Conservation (phyloP, 2,797 vertebrate genomes). For the Sebastes glaucus region DNA sequence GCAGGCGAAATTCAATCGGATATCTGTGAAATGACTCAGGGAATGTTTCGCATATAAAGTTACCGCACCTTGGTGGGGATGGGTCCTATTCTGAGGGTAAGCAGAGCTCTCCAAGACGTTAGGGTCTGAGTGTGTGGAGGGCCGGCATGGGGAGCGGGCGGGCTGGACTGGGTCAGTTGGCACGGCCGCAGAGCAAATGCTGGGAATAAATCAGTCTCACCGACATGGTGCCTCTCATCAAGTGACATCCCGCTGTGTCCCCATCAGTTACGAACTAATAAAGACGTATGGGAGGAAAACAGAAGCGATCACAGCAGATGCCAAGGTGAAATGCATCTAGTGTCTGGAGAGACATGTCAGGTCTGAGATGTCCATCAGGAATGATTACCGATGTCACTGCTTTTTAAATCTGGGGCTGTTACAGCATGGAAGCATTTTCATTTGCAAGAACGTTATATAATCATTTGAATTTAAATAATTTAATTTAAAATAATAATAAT, state of each 20-base stretch:
- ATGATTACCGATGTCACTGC: slow-evolving; percentile 13
- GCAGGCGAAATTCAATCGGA: slow-evolving; percentile 65
- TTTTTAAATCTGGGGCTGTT: slow-evolving; percentile 13
- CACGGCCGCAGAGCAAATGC: slow-evolving; percentile 76
- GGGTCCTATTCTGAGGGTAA: slow-evolving; percentile 74
- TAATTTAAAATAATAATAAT: no score
- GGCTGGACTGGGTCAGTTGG: slow-evolving; percentile 74
- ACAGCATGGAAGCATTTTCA: not conserved
- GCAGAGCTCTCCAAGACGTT: slow-evolving; percentile 58
- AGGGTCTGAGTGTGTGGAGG: slow-evolving; percentile 36
- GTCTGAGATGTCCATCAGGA: slow-evolving; percentile 60
- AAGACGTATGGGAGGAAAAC: slow-evolving; percentile 81
- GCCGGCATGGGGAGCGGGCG: slow-evolving; percentile 41
- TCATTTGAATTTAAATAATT: not conserved
- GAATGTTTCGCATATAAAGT: slow-evolving; percentile 64
- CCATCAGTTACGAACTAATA: slow-evolving; percentile 82
- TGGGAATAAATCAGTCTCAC: slow-evolving; percentile 82
- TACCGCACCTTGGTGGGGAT: slow-evolving; percentile 56
- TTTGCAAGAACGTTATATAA: not conserved
- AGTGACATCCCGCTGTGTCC: slow-evolving; percentile 76
- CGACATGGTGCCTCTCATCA: slow-evolving; percentile 82
- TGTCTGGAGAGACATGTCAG: slow-evolving; percentile 69
- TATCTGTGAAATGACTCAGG: slow-evolving; percentile 60
- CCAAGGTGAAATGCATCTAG: slow-evolving; percentile 79
- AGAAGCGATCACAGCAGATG: slow-evolving; percentile 75